These are phyloP conservation scores for Melipona beecheii DNA, from an alignment of 2,888 invertebrate genomes.

Conservation along the genomic window DNA sequence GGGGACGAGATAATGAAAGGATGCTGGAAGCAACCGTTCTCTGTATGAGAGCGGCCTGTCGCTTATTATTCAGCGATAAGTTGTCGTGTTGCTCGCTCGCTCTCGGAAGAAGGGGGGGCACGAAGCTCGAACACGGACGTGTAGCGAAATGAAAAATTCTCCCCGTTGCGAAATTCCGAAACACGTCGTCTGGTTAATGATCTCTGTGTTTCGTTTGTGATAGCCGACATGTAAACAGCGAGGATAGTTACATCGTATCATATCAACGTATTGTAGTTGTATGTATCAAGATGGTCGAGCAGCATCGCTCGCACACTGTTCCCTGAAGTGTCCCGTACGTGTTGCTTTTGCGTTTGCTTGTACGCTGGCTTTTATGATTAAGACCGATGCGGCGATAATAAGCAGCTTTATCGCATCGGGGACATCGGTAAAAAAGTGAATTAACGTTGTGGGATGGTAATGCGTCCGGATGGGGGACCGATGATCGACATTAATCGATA, in stretches of 20 bases:
- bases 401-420: conserved; percentile 38
- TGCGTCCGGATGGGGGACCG: conserved; percentile 25
- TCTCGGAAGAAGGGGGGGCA: too few species aligned
- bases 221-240: conserved; percentile 32
- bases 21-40: conserved; percentile 2
- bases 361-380: conserved; percentile 52
- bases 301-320: conserved; percentile 9
- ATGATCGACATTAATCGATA: conserved; percentile 56
- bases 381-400: conserved; percentile 52
- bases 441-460: conserved; percentile 45
- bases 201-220: conserved; percentile 14
- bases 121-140: too few species aligned
- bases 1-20: conserved; percentile 12
- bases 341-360: conserved; percentile 28
- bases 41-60: neutral
- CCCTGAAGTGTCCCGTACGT: conserved; percentile 2
- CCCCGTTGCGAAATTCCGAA: conserved; percentile 28
- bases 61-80: conserved; percentile 43
- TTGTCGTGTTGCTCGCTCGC: neutral
- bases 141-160: conserved; percentile 7
- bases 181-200: conserved; percentile 32
- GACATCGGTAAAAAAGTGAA: conserved; percentile 40
- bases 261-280: conserved; percentile 42
- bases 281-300: conserved; percentile 41
- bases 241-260: conserved; percentile 32